Percentiles rank a stretch among this genome's conserved stretches.
Evolutionary conservation across 2,113 vertebrate genomes (phyloP).

Genomic region (Noturus placidus): DNA sequence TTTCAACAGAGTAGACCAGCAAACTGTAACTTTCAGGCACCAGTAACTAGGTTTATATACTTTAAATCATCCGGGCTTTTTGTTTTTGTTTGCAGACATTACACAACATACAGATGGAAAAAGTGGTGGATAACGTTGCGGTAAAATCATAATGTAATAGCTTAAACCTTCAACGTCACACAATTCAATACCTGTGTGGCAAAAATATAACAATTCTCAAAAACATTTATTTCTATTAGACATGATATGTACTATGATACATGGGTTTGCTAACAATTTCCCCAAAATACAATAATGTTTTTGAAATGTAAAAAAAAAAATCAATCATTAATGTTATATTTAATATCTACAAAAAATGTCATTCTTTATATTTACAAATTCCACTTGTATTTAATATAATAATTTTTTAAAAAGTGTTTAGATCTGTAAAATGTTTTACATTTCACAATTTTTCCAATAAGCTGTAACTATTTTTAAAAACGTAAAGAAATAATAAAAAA

Average conservation of each 20-base stretch:
- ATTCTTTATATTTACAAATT: not conserved
- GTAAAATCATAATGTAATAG: not conserved
- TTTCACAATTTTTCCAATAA: not conserved
- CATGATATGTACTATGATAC: not conserved
- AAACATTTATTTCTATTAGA: not conserved
- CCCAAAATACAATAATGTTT: not conserved
- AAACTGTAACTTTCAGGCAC: conserved; percentile 6
- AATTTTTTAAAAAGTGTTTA: not conserved
- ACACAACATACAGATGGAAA: not conserved
- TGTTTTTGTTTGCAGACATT: not conserved
- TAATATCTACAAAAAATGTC: not conserved
- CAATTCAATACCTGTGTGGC: not conserved
- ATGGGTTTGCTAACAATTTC: not conserved
- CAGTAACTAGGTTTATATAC: not conserved
- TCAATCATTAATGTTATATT: not conserved
- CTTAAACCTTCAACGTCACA: not conserved
- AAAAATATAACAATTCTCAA: not conserved
- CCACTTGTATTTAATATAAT: not conserved
- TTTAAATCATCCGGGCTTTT: not conserved
- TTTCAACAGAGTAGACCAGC: conserved; percentile 2
- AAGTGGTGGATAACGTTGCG: not conserved
- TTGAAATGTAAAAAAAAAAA: not conserved
- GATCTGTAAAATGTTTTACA: not conserved
- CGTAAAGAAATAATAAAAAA: not conserved
- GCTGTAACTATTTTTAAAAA: not conserved